Base-by-base conservation (phyloP, 2,113 vertebrate species). In the Anolis carolinensis region DNA sequence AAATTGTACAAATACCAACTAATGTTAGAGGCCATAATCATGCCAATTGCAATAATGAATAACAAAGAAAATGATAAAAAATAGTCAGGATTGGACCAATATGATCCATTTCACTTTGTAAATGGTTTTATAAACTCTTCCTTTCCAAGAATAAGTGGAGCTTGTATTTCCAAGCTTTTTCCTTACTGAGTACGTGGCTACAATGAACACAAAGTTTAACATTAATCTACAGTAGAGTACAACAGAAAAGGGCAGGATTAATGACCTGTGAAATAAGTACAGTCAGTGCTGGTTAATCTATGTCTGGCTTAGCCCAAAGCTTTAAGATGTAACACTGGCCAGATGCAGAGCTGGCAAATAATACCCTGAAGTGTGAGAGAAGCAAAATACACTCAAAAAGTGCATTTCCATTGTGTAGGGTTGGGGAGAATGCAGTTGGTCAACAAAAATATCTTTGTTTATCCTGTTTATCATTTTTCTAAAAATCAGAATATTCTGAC, bases 201-300 rank as follows among this genome's bases (percentile, higher is more conserved):
- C 25, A 7, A 30, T 77, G 10, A 71, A 81, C 5, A 70, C 25
- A 84, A 89, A 79, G 5, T 70, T 78, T 89, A 81, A 74, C 70
- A 90, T 84, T 77, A 62, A 84, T 16, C 73, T 82, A 81, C 0
- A 0, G 7, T 20, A 4, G 52, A 9, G 44, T 50, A 67, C 30
- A 81, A 90, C 1, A 79, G 39, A 39, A 89, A 92, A 86, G 65
- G 50, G 84, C 0, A 86, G 71, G 63, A 86, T 59, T 87, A 91
- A 88, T 50, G 80, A 87, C 63, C 90, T 91, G 78, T 83, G 90
- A 93, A 93, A 93, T 14, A 88, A 84, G 83, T 84, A 91, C 20
- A 39, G 83, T 78, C 89, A 92, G 82, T 89, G 32, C 75, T 84
- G 82, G 80, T 81, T 76, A 78, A 63, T 74, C 70, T 81, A 67